Evolutionary conservation across 2,113 vertebrate genomes (phyloP).

Genomic region (Corvus cornix): DNA sequence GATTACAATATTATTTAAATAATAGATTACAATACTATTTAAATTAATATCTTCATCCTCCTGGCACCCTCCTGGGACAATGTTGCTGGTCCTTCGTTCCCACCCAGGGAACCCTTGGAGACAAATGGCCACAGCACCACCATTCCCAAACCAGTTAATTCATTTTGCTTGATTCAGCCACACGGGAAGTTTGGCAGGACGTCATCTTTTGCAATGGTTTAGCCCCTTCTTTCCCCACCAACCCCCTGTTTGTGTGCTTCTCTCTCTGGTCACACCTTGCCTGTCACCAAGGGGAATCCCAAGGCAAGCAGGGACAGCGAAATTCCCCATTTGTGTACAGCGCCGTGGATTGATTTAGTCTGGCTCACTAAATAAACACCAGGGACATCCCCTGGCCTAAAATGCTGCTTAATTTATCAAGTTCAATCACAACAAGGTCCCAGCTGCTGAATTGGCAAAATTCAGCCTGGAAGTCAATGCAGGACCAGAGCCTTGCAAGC

Average conservation of each 20-base stretch:
- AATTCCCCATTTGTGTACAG: neutral
- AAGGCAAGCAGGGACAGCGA: neutral
- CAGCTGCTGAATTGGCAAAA: neutral
- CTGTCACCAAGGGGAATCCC: neutral
- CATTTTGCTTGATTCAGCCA: neutral
- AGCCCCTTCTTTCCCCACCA: neutral
- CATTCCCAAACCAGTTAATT: neutral
- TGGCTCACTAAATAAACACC: neutral
- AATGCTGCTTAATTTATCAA: slow-evolving; percentile 2
- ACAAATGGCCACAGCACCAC: neutral
- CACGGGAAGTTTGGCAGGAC: neutral
- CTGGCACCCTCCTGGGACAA: neutral
- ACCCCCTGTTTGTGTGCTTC: accelerated
- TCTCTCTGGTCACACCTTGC: neutral
- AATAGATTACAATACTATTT: too few species aligned
- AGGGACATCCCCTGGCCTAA: neutral
- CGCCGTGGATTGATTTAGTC: neutral
- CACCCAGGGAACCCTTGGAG: neutral
- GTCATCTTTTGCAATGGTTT: neutral
- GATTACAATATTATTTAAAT: neutral
- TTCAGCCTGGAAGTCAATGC: neutral
- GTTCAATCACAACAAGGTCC: neutral
- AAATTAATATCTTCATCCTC: neutral
- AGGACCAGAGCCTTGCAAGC: neutral
- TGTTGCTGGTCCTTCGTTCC: neutral